Conservation (phyloP, 2,888 invertebrate species). For the Leptopterna dolabrata region DNA sequence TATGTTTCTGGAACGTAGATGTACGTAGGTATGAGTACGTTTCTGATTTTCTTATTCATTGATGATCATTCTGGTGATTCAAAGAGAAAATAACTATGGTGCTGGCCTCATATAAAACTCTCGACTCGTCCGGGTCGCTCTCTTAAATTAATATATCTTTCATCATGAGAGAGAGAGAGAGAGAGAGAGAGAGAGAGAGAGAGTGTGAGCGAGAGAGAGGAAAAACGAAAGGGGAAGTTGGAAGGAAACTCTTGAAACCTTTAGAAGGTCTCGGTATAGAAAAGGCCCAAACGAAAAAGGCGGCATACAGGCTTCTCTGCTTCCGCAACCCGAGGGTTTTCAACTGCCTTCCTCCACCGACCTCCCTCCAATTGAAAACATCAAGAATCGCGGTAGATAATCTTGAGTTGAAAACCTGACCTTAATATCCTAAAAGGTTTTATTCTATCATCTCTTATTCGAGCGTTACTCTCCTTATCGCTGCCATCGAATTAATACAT, state of each 20-base stretch:
- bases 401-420: background rate
- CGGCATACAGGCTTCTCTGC: background rate
- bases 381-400: background rate
- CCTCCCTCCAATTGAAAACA: background rate
- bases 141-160: background rate
- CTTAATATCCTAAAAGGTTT: conserved; percentile 2
- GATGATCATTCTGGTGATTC: background rate
- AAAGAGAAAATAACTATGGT: background rate
- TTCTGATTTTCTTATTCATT: background rate
- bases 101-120: background rate
- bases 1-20: too few relatives aligned
- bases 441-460: background rate
- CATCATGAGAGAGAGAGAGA: background rate
- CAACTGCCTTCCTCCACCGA: background rate
- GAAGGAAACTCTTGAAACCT: background rate
- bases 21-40: too few relatives aligned
- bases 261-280: background rate
- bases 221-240: background rate
- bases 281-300: background rate
- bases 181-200: background rate
- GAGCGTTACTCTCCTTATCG: background rate
- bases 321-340: too few relatives aligned
- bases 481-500: background rate
- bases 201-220: background rate
- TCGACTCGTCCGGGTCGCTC: background rate